phyloP scores from a whole-genome alignment of 2,797 vertebrate genomes.

The Acrocephalus scirpaceus region DNA sequence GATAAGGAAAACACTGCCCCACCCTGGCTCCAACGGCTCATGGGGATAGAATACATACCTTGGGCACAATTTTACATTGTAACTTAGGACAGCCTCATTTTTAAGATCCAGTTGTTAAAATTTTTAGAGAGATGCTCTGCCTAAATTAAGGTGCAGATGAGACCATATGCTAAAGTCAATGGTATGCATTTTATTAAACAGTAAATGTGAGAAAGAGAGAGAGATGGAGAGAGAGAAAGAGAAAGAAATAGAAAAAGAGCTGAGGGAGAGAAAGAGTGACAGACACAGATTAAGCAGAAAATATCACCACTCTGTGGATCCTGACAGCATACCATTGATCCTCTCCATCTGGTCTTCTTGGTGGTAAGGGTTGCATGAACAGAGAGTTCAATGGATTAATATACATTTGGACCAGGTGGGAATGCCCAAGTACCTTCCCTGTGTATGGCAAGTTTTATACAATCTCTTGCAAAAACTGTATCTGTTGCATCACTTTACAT shows the following conservation, averaged over 20 bases:
- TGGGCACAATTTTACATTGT: no score
- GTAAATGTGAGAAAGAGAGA: not conserved
- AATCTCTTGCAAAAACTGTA: not conserved
- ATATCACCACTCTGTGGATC: not conserved
- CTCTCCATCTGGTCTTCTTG: not conserved
- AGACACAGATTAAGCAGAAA: not conserved
- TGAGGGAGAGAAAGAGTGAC: not conserved
- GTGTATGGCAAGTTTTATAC: not conserved
- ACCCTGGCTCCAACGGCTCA: no score
- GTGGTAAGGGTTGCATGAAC: not conserved
- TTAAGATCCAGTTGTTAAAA: not conserved
- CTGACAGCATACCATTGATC: accelerated
- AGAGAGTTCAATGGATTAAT: not conserved
- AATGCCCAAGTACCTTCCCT: not conserved
- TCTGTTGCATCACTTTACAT: not conserved
- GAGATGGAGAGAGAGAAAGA: accelerated
- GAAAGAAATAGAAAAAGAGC: not conserved
- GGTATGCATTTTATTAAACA: not conserved
- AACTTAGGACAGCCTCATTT: no score
- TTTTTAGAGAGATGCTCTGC: not conserved
- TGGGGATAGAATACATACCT: no score
- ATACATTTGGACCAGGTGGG: not conserved
- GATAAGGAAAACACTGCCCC: no score
- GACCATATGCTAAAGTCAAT: not conserved
- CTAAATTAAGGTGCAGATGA: not conserved